Evolutionary conservation across 2,113 vertebrate species (phyloP), one percentile per base, ranked within the genome.

Genomic region (Rhinoderma darwinii): DNA sequence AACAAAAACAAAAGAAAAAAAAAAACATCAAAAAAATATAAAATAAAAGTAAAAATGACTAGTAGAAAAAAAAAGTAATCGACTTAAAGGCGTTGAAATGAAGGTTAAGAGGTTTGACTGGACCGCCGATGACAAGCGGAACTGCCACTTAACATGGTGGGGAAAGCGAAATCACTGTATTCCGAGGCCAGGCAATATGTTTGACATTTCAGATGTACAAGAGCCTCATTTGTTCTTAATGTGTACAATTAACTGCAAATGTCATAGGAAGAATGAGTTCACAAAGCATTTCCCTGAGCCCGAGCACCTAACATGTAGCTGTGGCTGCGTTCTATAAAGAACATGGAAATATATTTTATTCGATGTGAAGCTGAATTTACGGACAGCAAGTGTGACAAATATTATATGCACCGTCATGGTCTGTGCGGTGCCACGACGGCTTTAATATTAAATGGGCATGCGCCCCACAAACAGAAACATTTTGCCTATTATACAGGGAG

Each of bases 211-310:
- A 75, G 22, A 8, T 20, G 20, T 84, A 32, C 68, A 72, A 39
- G 18, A 70, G 51, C 50, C 41, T 30, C 32, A 61, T 43, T 75
- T 61, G n/a, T 43, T 75, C 27, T 35, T 74, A 84, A 84, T 76
- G 51, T 61, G n/a, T 84, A 84, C 70, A 59, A 84, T 84, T 84
- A 84, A 41, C 25, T 12, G 70, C 68, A 84, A 84, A 84, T 84
- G 83, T 59, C 83, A 75, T 17, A 25, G 9, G 68, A 15, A 80
- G 11, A 22, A 5, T 22, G 37, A 63, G 70, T 39, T 73, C 70
- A 41, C 70, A 73, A 18, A 18, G 20, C 56, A 59, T 59, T 59
- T 25, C 8, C 56, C n/a, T 59, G 56, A 25, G 44, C 2, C 9
- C 20, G 72, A 43, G 22, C 72, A 14, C 22, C 22, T 22, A 44